These are phyloP conservation scores for Opisthograptis luteolata DNA, from an alignment of 2,888 invertebrate genomes.

Conservation along the genomic window DNA sequence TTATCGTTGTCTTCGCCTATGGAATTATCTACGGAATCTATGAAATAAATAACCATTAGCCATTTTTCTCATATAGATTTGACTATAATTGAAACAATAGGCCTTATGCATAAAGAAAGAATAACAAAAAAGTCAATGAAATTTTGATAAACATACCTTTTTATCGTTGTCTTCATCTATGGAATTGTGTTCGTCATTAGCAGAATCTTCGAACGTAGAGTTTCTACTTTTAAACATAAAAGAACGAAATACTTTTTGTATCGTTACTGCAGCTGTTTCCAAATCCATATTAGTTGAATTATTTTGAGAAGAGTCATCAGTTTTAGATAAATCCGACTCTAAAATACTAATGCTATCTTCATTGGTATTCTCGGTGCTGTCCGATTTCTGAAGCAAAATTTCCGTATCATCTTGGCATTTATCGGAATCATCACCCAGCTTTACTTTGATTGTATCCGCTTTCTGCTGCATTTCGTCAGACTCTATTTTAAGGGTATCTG, in stretches of 20 bases:
- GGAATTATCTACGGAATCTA: slow-evolving; percentile 45
- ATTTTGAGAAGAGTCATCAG: slow-evolving; percentile 31
- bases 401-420: slow-evolving; percentile 16
- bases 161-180: slow-evolving; percentile 54
- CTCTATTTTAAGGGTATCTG: neutral
- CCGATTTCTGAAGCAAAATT: slow-evolving; percentile 15
- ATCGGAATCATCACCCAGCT: neutral
- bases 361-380: slow-evolving; percentile 32
- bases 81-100: too few relatives aligned
- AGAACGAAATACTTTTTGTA: slow-evolving; percentile 82
- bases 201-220: slow-evolving; percentile 69
- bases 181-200: slow-evolving; percentile 56
- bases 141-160: slow-evolving; percentile 47
- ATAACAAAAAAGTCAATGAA: too few relatives aligned
- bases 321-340: slow-evolving; percentile 31
- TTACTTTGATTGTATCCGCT: neutral
- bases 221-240: slow-evolving; percentile 77
- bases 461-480: neutral
- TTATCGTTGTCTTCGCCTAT: slow-evolving; percentile 54
- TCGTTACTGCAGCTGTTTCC: slow-evolving; percentile 82
- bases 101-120: neutral
- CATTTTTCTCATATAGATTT: too few relatives aligned
- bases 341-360: slow-evolving; percentile 29
- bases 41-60: too few relatives aligned
- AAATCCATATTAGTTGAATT: slow-evolving; percentile 67